Evolutionary conservation across 2,888 invertebrate genomes (phyloP).

Genomic region (Heterodera filipjevi): DNA sequence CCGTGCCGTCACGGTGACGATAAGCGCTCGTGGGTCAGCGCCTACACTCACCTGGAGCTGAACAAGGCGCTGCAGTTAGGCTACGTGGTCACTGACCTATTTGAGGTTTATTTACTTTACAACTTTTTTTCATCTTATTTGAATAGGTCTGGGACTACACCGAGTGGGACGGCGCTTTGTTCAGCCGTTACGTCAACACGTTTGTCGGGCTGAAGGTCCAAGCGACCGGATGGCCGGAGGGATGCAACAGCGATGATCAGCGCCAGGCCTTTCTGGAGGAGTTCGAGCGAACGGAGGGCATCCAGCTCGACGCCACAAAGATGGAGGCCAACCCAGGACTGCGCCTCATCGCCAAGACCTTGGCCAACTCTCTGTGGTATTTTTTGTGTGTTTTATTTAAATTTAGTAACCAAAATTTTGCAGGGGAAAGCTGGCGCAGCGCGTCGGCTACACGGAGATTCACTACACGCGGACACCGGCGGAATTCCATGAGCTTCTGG

Average conservation of each 20-base stretch:
- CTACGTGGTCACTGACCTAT: neutral
- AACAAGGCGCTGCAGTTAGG: conserved; percentile 1
- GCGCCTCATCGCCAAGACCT: conserved; percentile 28
- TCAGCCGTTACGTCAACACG: conserved; percentile 17
- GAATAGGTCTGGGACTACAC: conserved; percentile 12
- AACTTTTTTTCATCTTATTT: neutral
- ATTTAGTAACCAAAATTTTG: neutral
- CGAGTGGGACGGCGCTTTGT: neutral
- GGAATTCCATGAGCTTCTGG: conserved; percentile 9
- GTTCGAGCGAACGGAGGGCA: neutral
- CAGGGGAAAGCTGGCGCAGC: conserved; percentile 31
- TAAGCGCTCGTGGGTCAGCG: conserved; percentile 7
- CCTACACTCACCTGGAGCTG: conserved; percentile 5
- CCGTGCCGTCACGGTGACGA: neutral
- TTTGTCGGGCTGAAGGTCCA: conserved; percentile 6
- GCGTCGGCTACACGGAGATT: neutral
- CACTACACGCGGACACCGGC: conserved; percentile 17
- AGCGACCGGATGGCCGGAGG: conserved; percentile 34
- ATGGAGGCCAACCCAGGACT: conserved; percentile 25
- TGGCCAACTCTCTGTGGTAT: conserved; percentile 30
- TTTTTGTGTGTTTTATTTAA: too few relatives aligned
- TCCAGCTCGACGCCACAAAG: neutral
- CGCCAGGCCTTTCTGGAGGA: conserved; percentile 8
- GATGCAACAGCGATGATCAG: conserved; percentile 1
- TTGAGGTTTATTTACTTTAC: neutral